Evolutionary conservation across 1,140 invertebrate species (phyloP).

Genomic region (Caerostris darwini): DNA sequence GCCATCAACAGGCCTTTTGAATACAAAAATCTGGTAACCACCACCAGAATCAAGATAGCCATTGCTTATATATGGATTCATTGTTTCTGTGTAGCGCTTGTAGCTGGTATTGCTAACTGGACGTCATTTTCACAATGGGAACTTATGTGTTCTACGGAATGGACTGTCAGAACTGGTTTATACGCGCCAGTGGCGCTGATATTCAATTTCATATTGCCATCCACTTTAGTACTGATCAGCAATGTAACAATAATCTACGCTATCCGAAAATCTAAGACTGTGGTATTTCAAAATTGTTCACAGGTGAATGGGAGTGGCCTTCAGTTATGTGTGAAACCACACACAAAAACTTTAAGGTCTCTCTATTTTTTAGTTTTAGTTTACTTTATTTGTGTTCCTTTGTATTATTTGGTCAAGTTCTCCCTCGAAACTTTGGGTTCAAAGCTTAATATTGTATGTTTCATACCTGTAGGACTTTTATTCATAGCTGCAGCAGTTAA

Average conservation of each 20-base stretch:
- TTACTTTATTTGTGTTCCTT: not conserved
- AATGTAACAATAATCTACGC: not conserved
- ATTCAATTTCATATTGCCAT: slow-evolving; percentile 3
- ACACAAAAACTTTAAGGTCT: slow-evolving; percentile 20
- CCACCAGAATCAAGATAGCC: slow-evolving; percentile 10
- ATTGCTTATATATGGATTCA: slow-evolving; percentile 53
- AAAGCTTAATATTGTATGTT: not conserved
- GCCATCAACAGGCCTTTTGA: slow-evolving; percentile 61
- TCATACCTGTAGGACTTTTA: not conserved
- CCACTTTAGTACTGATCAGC: slow-evolving; percentile 15
- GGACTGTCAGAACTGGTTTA: not conserved
- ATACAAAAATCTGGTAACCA: slow-evolving; percentile 47
- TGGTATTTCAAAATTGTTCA: slow-evolving; percentile 5
- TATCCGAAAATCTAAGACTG: not conserved
- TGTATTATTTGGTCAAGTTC: slow-evolving; percentile 33
- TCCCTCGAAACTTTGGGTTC: not conserved
- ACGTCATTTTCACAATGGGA: not conserved
- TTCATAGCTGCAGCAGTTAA: slow-evolving; percentile 37
- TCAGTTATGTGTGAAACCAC: not conserved
- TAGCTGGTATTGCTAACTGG: not conserved
- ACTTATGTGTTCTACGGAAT: not conserved
- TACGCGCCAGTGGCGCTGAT: not conserved
- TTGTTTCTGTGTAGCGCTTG: not conserved
- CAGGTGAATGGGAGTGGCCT: not conserved
- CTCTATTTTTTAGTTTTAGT: slow-evolving; percentile 43